Base-by-base conservation (phyloP, 2,113 vertebrate genomes). In the Eulemur rufifrons region DNA sequence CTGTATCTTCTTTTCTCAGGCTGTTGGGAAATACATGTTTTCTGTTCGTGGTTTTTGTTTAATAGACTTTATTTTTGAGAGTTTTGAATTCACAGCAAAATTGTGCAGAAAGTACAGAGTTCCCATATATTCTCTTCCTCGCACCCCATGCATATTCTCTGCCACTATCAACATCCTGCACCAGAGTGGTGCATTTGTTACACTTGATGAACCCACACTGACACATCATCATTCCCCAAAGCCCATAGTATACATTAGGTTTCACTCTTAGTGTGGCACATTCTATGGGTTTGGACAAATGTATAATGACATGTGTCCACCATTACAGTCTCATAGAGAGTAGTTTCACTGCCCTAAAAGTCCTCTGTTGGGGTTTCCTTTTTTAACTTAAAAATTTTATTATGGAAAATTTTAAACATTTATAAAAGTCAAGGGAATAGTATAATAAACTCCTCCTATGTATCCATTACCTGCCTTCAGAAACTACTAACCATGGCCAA, bases 21-120 rank as follows among this genome's bases (percentile, higher is more conserved):
- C 21, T 74, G 12, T 89, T 86, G 86, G 86, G 87, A 64, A 92
- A 95, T 52, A 69, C 52, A 17, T 74, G 81, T 94, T 96, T 92
- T 89, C 77, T 78, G 37, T 85, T 87, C 89, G 74, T 54, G 45
- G 32, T 6, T 77, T 56, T 71, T 73, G 84, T 14, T 27, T 39
- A 87, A 66, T 80, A 90, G 68, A 85, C 47, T 92, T 66, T 89
- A 68, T 84, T 84, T 81, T 91, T 73, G 37, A 96, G 59, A 68
- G n/a, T 91, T 84, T 84, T 15, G 64, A 50, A 42, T 84, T 96
- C 56, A 87, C 45, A 92, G 81, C 18, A 90, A 92, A 68, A 74
- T 6, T 80, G 66, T 95, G 71, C 50, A 63, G 42, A 56, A 94
- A 78, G 18, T 94, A 91, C 45, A 39, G 74, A 88, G 68, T 95